Conservation (phyloP, 1,140 invertebrate genomes). For the Chelonus insularis region DNA sequence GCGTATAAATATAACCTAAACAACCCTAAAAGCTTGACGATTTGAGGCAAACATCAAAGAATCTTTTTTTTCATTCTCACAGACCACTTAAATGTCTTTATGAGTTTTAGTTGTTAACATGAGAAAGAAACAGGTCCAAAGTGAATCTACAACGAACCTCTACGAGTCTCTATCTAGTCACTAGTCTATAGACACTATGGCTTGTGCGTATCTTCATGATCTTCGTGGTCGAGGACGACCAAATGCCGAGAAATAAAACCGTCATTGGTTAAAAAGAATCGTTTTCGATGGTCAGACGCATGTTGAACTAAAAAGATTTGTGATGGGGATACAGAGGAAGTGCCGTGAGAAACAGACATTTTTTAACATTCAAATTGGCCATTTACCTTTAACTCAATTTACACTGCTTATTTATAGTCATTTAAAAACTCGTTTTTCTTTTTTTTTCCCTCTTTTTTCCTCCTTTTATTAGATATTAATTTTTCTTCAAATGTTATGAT, state of each 20-base stretch:
- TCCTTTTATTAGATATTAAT: too few relatives aligned
- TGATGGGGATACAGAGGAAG: slow-evolving; percentile 13
- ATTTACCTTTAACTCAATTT: too few relatives aligned
- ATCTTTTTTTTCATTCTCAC: background rate
- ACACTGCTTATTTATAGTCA: too few relatives aligned
- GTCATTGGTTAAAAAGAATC: slow-evolving; percentile 32
- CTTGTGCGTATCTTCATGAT: slow-evolving; percentile 27
- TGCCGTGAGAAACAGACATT: slow-evolving; percentile 2
- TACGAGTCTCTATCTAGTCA: background rate
- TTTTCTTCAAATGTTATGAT: too few relatives aligned
- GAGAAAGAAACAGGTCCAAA: slow-evolving; percentile 27
- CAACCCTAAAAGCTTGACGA: too few relatives aligned
- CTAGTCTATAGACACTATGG: slow-evolving; percentile 7
- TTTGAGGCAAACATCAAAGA: too few relatives aligned
- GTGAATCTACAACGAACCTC: background rate
- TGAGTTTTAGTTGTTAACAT: slow-evolving; percentile 38
- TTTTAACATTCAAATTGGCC: background rate
- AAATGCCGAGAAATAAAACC: slow-evolving; percentile 28
- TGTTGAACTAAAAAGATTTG: slow-evolving; percentile 21
- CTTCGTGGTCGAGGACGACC: slow-evolving; percentile 16
- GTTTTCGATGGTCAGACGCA: slow-evolving; percentile 15
- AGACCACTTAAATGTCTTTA: slow-evolving; percentile 36
- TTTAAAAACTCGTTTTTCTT: too few relatives aligned
- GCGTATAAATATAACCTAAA: too few relatives aligned
- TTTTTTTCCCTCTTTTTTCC: too few relatives aligned